Conservation (phyloP, 2,797 vertebrate species). For the Lithobates pipiens region DNA sequence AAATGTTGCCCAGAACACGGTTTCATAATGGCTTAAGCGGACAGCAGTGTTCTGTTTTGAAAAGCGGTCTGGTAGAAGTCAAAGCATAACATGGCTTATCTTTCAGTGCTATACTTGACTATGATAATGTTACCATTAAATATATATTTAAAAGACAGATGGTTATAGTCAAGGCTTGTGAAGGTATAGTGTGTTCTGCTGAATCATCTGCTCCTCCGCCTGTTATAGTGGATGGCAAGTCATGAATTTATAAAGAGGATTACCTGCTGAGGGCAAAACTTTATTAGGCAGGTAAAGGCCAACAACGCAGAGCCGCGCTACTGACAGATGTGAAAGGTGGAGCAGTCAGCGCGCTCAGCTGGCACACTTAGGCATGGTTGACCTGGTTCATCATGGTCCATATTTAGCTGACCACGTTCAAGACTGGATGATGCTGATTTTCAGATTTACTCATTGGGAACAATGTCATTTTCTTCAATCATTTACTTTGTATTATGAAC, state of each 20-base stretch:
- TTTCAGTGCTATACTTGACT: slow-evolving; percentile 67
- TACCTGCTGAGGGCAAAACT: slow-evolving; percentile 61
- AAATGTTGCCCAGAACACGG: neutral
- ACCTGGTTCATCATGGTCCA: slow-evolving; percentile 53
- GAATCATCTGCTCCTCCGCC: slow-evolving; percentile 72
- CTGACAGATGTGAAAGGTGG: slow-evolving; percentile 56
- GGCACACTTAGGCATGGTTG: slow-evolving; percentile 41
- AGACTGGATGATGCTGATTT: slow-evolving; percentile 9
- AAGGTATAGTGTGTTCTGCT: slow-evolving; percentile 72
- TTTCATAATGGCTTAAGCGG: slow-evolving; percentile 3
- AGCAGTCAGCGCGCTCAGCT: slow-evolving; percentile 34
- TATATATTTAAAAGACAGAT: slow-evolving; percentile 73
- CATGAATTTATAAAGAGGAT: slow-evolving; percentile 61
- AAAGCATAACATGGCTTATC: slow-evolving; percentile 68
- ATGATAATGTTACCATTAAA: slow-evolving; percentile 73
- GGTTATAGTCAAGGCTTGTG: slow-evolving; percentile 73
- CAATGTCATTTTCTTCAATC: neutral
- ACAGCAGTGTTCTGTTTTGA: slow-evolving; percentile 27
- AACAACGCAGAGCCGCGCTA: slow-evolving; percentile 18
- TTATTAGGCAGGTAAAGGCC: slow-evolving; percentile 57
- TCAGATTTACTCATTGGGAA: neutral
- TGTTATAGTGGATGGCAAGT: slow-evolving; percentile 40
- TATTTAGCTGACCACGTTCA: slow-evolving; percentile 30
- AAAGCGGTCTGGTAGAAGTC: slow-evolving; percentile 59
- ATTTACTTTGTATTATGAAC: neutral